phyloP scores from a whole-genome alignment of 2,797 vertebrate genomes.

The Bradypodion pumilum region DNA sequence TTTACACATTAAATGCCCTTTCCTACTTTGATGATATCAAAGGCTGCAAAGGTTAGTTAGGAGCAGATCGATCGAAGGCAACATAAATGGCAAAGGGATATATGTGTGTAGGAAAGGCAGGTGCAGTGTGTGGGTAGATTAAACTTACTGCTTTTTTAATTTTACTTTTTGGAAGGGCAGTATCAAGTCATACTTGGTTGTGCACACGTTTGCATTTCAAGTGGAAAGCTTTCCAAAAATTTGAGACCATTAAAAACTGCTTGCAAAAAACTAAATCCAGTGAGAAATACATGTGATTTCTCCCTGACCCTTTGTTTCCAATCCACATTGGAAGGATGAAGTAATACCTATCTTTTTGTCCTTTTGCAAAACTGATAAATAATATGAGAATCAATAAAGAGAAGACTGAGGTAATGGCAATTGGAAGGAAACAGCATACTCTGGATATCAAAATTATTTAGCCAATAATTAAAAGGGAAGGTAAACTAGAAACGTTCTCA shows the following conservation, averaged over 20 bases:
- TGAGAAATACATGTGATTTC: neutral
- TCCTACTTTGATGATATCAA: constrained; percentile 21
- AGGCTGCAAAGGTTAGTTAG: constrained; percentile 35
- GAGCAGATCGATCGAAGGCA: neutral
- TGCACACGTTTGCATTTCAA: neutral
- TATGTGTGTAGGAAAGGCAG: neutral
- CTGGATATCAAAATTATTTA: too few species aligned
- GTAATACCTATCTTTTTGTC: neutral
- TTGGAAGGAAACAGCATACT: too few species aligned
- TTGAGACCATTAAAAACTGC: neutral
- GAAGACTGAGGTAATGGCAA: too few species aligned
- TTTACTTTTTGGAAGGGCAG: constrained; percentile 20
- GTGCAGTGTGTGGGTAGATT: neutral
- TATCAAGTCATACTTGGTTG: neutral
- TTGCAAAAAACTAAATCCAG: constrained; percentile 13
- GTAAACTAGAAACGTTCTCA: too few species aligned
- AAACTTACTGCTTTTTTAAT: neutral
- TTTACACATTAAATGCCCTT: constrained; percentile 18
- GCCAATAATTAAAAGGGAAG: too few species aligned
- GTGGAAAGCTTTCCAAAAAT: neutral
- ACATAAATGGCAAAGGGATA: constrained; percentile 23
- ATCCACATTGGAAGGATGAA: neutral
- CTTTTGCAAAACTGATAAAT: neutral
- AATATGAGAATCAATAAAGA: too few species aligned
- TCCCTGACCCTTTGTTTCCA: neutral